Evolutionary conservation across 2,888 invertebrate genomes (phyloP), one percentile per base, ranked within the genome.

Genomic region (Trachelus tabidus): DNA sequence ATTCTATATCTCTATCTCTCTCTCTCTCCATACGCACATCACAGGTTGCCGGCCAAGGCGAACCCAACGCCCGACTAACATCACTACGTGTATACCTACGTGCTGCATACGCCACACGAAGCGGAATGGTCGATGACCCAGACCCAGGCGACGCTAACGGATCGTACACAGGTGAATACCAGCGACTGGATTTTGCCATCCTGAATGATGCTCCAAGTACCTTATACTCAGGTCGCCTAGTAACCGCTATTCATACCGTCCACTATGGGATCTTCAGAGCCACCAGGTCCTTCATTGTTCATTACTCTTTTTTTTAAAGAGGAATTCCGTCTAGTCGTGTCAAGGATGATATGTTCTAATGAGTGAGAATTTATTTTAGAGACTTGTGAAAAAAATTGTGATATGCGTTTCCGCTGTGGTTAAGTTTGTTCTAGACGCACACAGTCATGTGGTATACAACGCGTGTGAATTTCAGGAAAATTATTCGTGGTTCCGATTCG

Each of bases 121-220:
- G 71, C 34, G 31, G 75, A 76, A 76, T 86, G 86, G 86, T 85
- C 86, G 86, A 86, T 86, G 86, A 86, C 86, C 86, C 84, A 81
- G 37, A 75, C 71, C 71, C 79, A 85, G 85, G 84, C 84, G 82
- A 83, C 79, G 79, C 84, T 86, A 86, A 86, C 86, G 86, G 86
- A 83, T 80, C 85, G 82, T 75, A 79, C 68, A 78, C 78, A 78
- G 78, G 78, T 78, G 78, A 78, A 75, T 56, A 56, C 56, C 56
- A 56, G 74, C 34, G 37, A 31, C 40, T n/a, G 68, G 56, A 56
- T 56, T 56, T 69, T 34, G 75, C 77, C 77, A 75, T 77, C 73
- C 75, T 75, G 75, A 77, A 75, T 68, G 23, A 30, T 34, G 73
- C 68, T 73, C 56, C 6, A 2, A 9, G 56, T 56, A 56, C 23